These are phyloP conservation scores for Erebia ligea DNA, from an alignment of 2,888 invertebrate species.

Conservation along the genomic window DNA sequence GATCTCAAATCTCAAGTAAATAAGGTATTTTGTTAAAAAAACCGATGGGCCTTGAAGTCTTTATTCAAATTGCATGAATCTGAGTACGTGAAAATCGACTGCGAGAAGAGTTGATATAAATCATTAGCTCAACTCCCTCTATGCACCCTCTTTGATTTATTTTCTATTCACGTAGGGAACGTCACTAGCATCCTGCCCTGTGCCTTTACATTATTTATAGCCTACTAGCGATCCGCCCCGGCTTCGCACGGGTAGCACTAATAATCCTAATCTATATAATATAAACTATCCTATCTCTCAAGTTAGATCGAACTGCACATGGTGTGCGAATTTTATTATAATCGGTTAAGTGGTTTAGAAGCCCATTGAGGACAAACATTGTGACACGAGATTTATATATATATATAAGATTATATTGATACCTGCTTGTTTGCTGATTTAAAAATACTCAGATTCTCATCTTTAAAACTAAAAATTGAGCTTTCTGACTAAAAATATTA, in stretches of 20 bases:
- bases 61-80: slow-evolving; percentile 18
- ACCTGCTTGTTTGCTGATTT: slow-evolving; percentile 12
- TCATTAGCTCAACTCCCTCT: slow-evolving; percentile 62
- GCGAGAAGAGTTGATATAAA: slow-evolving; percentile 56
- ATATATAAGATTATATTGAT: slow-evolving; percentile 45
- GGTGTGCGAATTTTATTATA: no score
- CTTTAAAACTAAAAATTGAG: background rate
- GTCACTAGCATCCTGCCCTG: slow-evolving; percentile 58
- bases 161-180: slow-evolving; percentile 53
- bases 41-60: background rate
- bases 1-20: no score
- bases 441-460: background rate
- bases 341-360: no score
- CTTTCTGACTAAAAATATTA: no score
- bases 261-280: no score
- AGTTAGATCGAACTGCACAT: no score
- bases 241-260: no score
- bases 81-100: slow-evolving; percentile 18
- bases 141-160: slow-evolving; percentile 67
- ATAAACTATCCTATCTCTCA: no score
- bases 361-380: no score
- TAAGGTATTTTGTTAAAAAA: background rate
- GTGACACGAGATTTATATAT: no score
- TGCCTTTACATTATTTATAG: slow-evolving; percentile 57
- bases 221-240: no score